Evolutionary conservation across 2,797 vertebrate species (phyloP).

Genomic region (Dipus sagitta): DNA sequence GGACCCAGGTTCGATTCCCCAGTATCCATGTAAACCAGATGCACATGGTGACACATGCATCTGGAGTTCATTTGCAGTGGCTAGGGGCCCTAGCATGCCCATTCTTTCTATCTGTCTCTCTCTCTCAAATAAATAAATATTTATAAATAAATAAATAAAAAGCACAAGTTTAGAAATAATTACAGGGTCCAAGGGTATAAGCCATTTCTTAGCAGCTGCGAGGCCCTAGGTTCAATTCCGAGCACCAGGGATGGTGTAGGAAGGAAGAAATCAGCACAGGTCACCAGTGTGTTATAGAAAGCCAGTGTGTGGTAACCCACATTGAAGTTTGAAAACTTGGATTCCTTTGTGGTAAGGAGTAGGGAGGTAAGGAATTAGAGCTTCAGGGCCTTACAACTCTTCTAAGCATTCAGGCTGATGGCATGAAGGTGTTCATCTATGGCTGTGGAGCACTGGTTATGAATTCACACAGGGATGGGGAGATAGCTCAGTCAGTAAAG

Average conservation of each 20-base stretch:
- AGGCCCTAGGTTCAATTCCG: neutral
- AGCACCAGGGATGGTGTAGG: neutral
- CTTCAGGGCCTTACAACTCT: neutral
- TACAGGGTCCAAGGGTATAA: neutral
- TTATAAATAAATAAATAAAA: neutral
- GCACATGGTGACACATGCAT: too few species aligned
- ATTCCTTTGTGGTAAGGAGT: neutral
- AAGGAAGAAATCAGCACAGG: neutral
- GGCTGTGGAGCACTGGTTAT: neutral
- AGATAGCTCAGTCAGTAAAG: too few species aligned
- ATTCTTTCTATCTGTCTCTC: too few species aligned
- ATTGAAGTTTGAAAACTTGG: neutral
- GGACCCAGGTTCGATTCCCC: too few species aligned
- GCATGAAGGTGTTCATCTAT: neutral
- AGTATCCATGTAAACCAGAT: too few species aligned
- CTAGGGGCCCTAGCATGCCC: too few species aligned
- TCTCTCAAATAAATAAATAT: too few species aligned
- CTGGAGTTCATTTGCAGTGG: too few species aligned
- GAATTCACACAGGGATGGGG: neutral
- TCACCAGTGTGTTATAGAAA: neutral
- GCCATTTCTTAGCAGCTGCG: neutral
- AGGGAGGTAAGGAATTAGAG: rapidly evolving
- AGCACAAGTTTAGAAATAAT: neutral
- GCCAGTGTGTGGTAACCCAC: neutral
- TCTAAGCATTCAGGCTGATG: neutral